Conservation (phyloP, 2,797 vertebrate species). For the Hyperoplus immaculatus region DNA sequence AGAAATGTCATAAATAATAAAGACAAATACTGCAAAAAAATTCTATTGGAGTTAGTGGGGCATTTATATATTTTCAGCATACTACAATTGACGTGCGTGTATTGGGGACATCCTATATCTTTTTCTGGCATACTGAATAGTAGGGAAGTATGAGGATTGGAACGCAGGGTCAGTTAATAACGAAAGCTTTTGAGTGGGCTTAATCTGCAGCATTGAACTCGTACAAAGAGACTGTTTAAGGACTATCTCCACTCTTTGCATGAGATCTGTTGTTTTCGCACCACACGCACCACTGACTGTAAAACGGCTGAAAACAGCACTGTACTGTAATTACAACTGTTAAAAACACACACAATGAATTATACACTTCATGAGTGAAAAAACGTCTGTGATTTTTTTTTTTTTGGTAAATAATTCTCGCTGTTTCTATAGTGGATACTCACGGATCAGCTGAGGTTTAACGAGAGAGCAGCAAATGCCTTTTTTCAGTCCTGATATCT, state of each 20-base stretch:
- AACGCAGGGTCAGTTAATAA: conserved; percentile 20
- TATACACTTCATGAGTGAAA: conserved; percentile 55
- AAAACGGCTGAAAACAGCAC: conserved; percentile 56
- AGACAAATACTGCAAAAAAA: too few species aligned
- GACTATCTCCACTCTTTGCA: conserved; percentile 68
- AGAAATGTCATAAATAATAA: too few species aligned
- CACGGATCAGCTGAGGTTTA: conserved; percentile 64
- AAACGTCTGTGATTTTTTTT: conserved; percentile 67
- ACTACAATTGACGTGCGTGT: too few species aligned
- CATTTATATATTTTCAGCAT: too few species aligned
- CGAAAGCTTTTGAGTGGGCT: conserved; percentile 27
- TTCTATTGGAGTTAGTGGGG: too few species aligned
- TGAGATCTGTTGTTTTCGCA: conserved; percentile 65
- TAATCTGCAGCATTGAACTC: conserved; percentile 27
- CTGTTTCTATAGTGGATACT: conserved; percentile 52
- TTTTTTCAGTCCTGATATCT: neutral
- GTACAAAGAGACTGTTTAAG: conserved; percentile 57
- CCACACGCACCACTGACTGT: conserved; percentile 64
- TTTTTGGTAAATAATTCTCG: conserved; percentile 72
- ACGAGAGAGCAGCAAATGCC: too few species aligned
- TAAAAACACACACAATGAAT: conserved; percentile 43
- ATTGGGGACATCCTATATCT: too few species aligned
- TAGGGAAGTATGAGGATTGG: too few species aligned
- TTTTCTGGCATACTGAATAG: too few species aligned
- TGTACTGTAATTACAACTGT: conserved; percentile 66